phyloP scores from a whole-genome alignment of 1,140 invertebrate species.

The Plutomurus gul region DNA sequence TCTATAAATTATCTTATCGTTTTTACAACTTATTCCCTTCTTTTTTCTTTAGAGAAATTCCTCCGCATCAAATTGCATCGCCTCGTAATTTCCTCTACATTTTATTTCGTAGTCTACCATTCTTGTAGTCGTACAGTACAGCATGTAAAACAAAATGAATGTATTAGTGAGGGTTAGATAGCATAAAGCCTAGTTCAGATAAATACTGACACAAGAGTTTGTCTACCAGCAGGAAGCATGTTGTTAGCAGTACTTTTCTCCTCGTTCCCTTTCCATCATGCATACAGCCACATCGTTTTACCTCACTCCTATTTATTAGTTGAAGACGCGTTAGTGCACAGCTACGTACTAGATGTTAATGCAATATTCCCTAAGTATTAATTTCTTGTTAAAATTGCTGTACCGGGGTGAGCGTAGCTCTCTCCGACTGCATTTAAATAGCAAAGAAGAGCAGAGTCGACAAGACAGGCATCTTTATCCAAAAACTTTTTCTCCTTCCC shows the following conservation, averaged over 20 bases:
- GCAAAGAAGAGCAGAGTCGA: neutral
- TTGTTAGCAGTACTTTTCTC: neutral
- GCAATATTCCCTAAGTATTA: neutral
- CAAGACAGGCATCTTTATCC: neutral
- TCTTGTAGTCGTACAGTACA: no score
- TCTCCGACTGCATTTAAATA: no score
- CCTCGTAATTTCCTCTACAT: neutral
- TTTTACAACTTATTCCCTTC: constrained; percentile 9
- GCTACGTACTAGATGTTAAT: constrained; percentile 7
- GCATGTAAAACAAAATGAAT: no score
- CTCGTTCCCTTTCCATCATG: constrained; percentile 17
- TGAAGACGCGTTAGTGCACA: neutral
- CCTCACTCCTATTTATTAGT: constrained; percentile 1
- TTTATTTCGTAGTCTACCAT: no score
- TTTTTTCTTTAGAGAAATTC: neutral
- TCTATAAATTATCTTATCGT: neutral
- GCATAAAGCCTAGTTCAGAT: neutral
- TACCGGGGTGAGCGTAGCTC: neutral
- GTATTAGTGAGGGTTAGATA: no score
- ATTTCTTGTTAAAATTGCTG: constrained; percentile 7
- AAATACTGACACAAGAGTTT: neutral
- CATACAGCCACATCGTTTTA: neutral
- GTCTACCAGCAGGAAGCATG: neutral
- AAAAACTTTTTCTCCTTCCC: neutral
- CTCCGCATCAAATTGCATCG: neutral